These are phyloP conservation scores for Meleagris gallopavo DNA, from an alignment of 2,113 vertebrate species.

Conservation along the genomic window DNA sequence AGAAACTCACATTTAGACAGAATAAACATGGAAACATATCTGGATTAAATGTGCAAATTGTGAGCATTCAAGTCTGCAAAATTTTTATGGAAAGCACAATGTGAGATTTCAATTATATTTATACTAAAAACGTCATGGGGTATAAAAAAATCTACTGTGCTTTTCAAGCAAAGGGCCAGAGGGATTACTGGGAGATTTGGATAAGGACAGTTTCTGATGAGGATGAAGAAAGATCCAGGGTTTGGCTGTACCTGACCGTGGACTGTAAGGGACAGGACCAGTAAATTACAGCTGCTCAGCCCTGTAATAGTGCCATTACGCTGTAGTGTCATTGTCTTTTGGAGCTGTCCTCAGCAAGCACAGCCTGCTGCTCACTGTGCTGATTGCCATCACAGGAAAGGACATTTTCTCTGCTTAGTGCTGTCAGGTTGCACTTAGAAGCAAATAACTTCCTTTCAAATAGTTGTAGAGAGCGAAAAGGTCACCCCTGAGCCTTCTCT, in stretches of 20 bases:
- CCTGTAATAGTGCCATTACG: background rate
- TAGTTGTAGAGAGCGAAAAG: too few relatives aligned
- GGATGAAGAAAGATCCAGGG: background rate
- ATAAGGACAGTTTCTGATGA: background rate
- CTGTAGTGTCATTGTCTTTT: background rate
- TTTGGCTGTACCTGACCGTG: background rate
- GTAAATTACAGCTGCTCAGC: background rate
- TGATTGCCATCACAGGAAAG: background rate
- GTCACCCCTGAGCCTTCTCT: too few relatives aligned
- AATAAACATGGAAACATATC: background rate
- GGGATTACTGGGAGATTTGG: background rate
- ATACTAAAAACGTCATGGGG: background rate
- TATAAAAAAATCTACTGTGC: background rate
- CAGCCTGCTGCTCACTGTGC: background rate
- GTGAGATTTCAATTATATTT: background rate
- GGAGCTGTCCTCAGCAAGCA: background rate
- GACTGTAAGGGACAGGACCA: fast-evolving
- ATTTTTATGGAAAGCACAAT: background rate
- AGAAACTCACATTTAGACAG: background rate
- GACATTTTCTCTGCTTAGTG: background rate
- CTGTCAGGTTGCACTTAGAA: background rate
- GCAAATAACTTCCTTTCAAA: background rate
- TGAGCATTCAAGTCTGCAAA: background rate
- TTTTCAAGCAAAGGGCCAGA: background rate
- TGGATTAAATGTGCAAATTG: background rate